Evolutionary conservation across 2,797 vertebrate species (phyloP), one percentile per base, ranked within the genome.

Genomic region (Semotilus atromaculatus): DNA sequence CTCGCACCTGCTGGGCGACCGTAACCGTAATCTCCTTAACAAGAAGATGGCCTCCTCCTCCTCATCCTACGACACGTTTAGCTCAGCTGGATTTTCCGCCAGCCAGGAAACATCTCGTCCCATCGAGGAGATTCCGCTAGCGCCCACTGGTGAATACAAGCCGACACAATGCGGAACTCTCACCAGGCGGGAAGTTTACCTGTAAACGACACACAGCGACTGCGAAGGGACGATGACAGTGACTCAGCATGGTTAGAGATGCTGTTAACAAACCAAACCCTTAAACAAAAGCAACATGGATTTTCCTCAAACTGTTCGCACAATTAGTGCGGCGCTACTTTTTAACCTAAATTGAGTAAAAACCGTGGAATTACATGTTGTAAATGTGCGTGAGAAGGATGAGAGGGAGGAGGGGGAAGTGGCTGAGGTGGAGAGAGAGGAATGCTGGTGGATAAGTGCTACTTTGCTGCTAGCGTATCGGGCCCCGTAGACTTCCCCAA

Each of bases 31-130:
- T 95, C 96, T 99, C 93, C 97, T 99, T 84, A 97, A 96, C 94
- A 98, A 97, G 96, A 99, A 98, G 96, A 96, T 98, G 95, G 96
- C 97, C 93, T 97, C 97, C 92, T 98, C 97, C 91, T 98, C 97
- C 94, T 98, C 98, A 90, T 97, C 97, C 88, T 99, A 99, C 82
- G 98, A 99, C 91, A 95, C 96, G 94, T 97, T 97, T 94, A 95
- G 94, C 6, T 93, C 96, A 23, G 96, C 97, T 91, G 96, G 96
- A 91, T 99, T 97, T 90, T 95, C 95, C 85, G 95, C 95, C 93
- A 96, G 92, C 16, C 97, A 98, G 93, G 97, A 98, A 92, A 94
- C 93, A 88, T 94, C 96, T 90, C 93, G 93, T 85, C 95, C 94
- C 77, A 93, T 91, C 0, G 98, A 99, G 95, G 97, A 99, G 95